Percentiles rank a stretch among this genome's conserved stretches.
Conservation (phyloP, 2,888 invertebrate genomes). For the Tenthredo distinguenda region DNA sequence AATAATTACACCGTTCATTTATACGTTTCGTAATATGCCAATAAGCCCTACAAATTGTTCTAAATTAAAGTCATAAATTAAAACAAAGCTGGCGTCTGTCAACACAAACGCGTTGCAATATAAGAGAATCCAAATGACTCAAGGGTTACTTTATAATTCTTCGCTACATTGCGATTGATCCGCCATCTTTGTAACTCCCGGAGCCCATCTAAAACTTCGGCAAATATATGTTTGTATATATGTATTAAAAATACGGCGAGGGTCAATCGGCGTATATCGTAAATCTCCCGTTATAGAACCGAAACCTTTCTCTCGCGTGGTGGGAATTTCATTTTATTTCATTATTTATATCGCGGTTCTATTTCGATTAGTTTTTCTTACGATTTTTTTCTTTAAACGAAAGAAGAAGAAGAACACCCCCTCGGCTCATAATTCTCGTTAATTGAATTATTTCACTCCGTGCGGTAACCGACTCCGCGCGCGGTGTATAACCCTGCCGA, state of each 20-base stretch:
- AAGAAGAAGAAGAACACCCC: not conserved
- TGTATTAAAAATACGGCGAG: not conserved
- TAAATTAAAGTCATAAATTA: slow-evolving; percentile 36
- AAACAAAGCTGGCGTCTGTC: slow-evolving; percentile 28
- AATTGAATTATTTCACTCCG: slow-evolving; percentile 29
- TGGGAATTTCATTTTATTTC: slow-evolving; percentile 31
- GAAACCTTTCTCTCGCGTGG: slow-evolving; percentile 12
- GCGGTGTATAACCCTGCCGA: not conserved
- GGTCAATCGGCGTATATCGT: slow-evolving; percentile 19
- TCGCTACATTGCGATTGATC: not conserved
- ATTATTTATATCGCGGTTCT: slow-evolving; percentile 32
- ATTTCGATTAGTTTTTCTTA: not conserved
- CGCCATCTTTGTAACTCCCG: not conserved
- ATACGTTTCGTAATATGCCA: slow-evolving; percentile 24
- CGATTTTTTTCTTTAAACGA: not conserved
- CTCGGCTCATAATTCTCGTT: too few relatives aligned
- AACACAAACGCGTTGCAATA: not conserved
- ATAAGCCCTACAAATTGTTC: slow-evolving; percentile 26
- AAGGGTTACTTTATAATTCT: not conserved
- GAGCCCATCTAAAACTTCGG: not conserved
- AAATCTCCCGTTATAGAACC: not conserved
- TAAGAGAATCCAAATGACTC: slow-evolving; percentile 26
- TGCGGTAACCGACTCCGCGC: not conserved
- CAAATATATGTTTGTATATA: not conserved
- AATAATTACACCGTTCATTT: slow-evolving; percentile 32